phyloP scores from a whole-genome alignment of 2,888 invertebrate species.

The Charanyca ferruginea region DNA sequence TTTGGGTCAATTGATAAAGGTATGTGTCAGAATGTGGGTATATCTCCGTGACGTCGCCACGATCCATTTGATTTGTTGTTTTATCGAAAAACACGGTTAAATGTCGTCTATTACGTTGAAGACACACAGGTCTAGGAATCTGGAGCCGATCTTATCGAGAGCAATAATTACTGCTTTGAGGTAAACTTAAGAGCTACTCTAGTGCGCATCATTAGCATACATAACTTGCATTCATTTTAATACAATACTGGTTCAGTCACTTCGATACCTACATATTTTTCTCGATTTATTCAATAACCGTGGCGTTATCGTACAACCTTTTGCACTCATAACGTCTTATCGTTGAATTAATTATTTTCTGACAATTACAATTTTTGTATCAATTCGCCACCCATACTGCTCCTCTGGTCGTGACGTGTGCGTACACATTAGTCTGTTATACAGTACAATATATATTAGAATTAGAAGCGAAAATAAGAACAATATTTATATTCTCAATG shows the following conservation, averaged over 20 bases:
- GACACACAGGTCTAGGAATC: constrained; percentile 59
- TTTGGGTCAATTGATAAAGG: constrained; percentile 60
- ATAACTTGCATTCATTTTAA: constrained; percentile 44
- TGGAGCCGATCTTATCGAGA: constrained; percentile 62
- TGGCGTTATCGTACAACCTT: constrained; percentile 70
- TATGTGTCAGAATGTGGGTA: constrained; percentile 29
- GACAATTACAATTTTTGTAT: constrained; percentile 63
- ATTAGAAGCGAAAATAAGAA: constrained; percentile 37
- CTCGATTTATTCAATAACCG: constrained; percentile 62
- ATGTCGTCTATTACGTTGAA: constrained; percentile 52
- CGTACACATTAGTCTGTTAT: constrained; percentile 20
- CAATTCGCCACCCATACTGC: constrained; percentile 61
- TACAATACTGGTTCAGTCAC: constrained; percentile 43
- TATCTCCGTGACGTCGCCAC: constrained; percentile 24
- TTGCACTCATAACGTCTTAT: constrained; percentile 72
- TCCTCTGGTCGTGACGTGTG: constrained; percentile 49
- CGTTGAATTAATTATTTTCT: constrained; percentile 74
- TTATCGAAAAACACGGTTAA: constrained; percentile 60
- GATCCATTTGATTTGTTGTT: constrained; percentile 30
- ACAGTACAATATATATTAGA: constrained; percentile 43
- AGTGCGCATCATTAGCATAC: constrained; percentile 43
- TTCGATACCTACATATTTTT: constrained; percentile 55
- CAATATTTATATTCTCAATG: constrained; percentile 45
- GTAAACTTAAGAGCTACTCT: constrained; percentile 47
- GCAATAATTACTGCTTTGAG: constrained; percentile 56